Base-by-base conservation (phyloP, 30 jellyfish, hydroid and myxozoan genomes). In the Cassiopea xamachana region DNA sequence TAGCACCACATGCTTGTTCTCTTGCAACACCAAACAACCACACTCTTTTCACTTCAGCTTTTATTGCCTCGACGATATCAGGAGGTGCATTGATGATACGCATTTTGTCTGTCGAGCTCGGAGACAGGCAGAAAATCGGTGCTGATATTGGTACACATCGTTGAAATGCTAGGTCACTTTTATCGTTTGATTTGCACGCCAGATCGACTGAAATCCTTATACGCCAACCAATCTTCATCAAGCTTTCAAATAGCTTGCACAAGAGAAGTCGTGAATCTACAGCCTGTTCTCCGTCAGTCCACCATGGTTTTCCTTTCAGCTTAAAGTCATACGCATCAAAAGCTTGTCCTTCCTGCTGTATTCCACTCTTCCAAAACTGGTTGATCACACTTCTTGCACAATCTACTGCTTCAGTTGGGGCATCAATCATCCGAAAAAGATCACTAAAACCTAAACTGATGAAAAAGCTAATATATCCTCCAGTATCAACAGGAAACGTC, bases 231-330 rank as follows among this genome's bases (percentile, higher is more conserved):
- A 85, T 73, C 49, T 72, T 16, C 67, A 76, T 48, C 75, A 92
- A 46, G 47, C 73, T 59, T 73, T 92, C 95, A 17, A 92, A 59
- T 6, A 91, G 43, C 73, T 72, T 83, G 84, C 90, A 82, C 9
- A 91, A 18, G 1, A 83, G 87, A 17, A 64, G 75, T 55, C 98
- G 92, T n/a, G 88, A 13, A 12, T 60, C 85, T 15, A 78, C 76
- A 1, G 94, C 75, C 49, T 16, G 79, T 9, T 76, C 48, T 43
- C 84, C 92, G 18, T 46, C 8, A 1, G 89, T 61, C 82, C 79
- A 45, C 98, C 98, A 92, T n/a, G 98, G 98, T 46, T 15, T 43
- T 1, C 98, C 98, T 10, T 73, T 84, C 69, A 92, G 75, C 77
- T 82, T 87, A 2, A 92, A 88, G 17, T 92, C 92, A 60, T 15